Conservation (phyloP, 2,888 invertebrate genomes). For the Drosophila koepferae region DNA sequence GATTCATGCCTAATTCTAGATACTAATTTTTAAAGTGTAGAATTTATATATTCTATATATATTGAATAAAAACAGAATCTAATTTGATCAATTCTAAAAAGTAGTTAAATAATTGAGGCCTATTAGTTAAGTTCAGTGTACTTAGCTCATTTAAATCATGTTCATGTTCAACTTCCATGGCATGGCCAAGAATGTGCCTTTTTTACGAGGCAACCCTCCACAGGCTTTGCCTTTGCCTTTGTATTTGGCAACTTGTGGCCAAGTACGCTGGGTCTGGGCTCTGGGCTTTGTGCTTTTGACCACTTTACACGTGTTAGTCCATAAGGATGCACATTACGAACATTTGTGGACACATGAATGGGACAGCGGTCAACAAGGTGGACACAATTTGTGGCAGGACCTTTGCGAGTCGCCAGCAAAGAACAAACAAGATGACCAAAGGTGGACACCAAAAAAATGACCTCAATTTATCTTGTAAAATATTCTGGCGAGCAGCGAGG, state of each 20-base stretch:
- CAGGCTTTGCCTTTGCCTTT: background rate
- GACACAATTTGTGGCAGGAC: slow-evolving; percentile 74
- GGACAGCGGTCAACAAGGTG: slow-evolving; percentile 77
- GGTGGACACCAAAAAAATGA: slow-evolving; percentile 81
- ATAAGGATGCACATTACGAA: slow-evolving; percentile 83
- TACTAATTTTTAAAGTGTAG: too few relatives aligned
- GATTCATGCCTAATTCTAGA: too few relatives aligned
- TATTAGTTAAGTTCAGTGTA: slow-evolving; percentile 26
- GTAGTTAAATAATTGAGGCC: background rate
- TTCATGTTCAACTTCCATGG: slow-evolving; percentile 28
- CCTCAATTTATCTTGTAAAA: slow-evolving; percentile 84
- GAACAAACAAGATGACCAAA: slow-evolving; percentile 60
- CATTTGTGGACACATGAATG: slow-evolving; percentile 78
- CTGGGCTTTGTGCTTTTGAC: slow-evolving; percentile 46
- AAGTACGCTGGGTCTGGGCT: slow-evolving; percentile 29
- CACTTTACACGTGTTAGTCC: slow-evolving; percentile 75
- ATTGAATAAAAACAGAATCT: too few relatives aligned
- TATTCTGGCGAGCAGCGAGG: slow-evolving; percentile 27
- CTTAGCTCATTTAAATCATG: slow-evolving; percentile 48
- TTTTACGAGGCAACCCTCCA: slow-evolving; percentile 21
- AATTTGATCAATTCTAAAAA: background rate
- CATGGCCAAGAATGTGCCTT: slow-evolving; percentile 13
- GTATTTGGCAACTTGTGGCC: slow-evolving; percentile 4
- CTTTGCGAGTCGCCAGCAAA: slow-evolving; percentile 36
- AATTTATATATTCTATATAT: too few relatives aligned